phyloP scores from a whole-genome alignment of 2,113 vertebrate genomes.

The Rafetus swinhoei region DNA sequence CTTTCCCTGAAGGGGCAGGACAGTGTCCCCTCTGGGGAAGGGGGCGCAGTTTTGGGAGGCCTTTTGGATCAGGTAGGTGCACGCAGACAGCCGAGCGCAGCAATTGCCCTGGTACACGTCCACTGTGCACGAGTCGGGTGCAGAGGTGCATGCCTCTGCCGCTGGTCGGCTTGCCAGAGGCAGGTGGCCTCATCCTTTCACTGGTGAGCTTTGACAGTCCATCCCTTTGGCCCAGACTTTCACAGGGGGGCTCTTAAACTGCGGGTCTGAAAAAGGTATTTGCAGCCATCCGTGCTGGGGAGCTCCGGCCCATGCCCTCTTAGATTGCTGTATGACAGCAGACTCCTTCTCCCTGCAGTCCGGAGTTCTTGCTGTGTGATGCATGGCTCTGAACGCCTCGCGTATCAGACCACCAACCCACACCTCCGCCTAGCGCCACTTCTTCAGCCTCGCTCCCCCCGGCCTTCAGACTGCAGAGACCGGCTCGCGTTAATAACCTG shows the following conservation, averaged over 20 bases:
- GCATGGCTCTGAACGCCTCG: background rate
- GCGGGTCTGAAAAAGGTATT: rapidly evolving
- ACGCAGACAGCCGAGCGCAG: background rate
- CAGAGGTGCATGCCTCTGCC: background rate
- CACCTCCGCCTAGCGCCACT: background rate
- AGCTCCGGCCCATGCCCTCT: too few relatives aligned
- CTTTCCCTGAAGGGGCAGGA: background rate
- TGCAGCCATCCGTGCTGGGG: rapidly evolving
- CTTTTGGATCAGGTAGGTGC: background rate
- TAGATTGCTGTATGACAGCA: background rate
- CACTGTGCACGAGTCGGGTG: rapidly evolving
- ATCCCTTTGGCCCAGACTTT: background rate
- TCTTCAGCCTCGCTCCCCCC: background rate
- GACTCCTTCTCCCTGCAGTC: background rate
- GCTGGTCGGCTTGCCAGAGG: rapidly evolving
- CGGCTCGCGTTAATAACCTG: too few relatives aligned
- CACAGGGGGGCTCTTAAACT: background rate
- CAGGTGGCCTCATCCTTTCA: background rate
- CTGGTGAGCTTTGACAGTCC: background rate
- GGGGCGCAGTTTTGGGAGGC: background rate
- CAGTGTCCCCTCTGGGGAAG: background rate
- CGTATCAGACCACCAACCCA: background rate
- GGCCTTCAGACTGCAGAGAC: background rate
- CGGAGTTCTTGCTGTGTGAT: rapidly evolving
- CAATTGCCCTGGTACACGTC: rapidly evolving